phyloP scores from a whole-genome alignment of 2,113 vertebrate species.

The Myotis davidii region DNA sequence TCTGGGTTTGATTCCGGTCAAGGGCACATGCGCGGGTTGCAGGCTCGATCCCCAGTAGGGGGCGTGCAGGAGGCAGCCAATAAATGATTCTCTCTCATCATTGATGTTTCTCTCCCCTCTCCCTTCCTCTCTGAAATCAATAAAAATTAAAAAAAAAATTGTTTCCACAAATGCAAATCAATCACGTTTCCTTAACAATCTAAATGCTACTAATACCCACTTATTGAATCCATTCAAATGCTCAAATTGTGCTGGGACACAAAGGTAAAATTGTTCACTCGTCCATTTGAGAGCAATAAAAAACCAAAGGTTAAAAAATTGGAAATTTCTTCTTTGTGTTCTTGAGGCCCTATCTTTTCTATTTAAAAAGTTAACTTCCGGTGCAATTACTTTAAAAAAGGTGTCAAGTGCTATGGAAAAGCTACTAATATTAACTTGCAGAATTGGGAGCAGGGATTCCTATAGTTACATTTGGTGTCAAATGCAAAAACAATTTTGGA shows the following conservation, averaged over 20 bases:
- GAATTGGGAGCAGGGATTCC: background rate
- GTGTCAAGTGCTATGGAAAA: constrained; percentile 11
- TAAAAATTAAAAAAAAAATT: background rate
- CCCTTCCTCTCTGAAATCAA: no score
- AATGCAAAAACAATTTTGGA: constrained; percentile 24
- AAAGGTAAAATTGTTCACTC: background rate
- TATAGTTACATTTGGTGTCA: background rate
- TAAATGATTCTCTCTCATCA: no score
- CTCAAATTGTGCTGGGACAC: background rate
- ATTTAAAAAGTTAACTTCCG: constrained; percentile 34
- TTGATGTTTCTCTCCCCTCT: no score
- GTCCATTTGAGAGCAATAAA: constrained; percentile 26
- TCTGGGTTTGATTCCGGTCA: no score
- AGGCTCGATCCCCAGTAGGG: no score
- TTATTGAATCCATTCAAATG: constrained; percentile 18
- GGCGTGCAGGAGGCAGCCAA: no score
- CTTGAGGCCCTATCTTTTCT: background rate
- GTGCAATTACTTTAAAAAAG: background rate
- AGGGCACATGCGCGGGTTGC: no score
- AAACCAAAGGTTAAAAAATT: background rate
- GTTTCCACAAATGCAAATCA: background rate
- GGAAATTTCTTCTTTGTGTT: background rate
- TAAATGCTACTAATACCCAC: background rate
- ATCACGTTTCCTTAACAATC: background rate
- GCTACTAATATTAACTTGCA: constrained; percentile 28